Evolutionary conservation across 2,113 vertebrate species (phyloP), one percentile per base, ranked within the genome.

Genomic region (Pseudopipra pipra): DNA sequence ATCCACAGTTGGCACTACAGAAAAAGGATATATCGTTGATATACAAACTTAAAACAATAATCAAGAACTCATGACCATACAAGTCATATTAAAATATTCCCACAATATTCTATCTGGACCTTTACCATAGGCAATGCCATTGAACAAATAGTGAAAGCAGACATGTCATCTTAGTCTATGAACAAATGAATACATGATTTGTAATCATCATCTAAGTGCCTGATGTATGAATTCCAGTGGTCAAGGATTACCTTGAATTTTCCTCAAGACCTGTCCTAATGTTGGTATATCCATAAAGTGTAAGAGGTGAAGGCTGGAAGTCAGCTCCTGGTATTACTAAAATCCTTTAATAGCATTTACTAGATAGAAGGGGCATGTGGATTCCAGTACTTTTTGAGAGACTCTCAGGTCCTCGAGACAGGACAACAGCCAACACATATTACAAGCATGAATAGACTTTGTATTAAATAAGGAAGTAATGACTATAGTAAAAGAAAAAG

Each of bases 1-100:
- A 94, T 99, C 98, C 84, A 99, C 98, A 44, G 98, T 98, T 86
- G 98, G 98, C 95, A 98, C 98, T 98, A 95, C 25, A 93, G 92
- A 73, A 86, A 70, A 72, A 94, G 39, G 12, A 87, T 21, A 72
- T 28, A 89, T n/a, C 62, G 16, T 75, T 63, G n/a, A 70, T 70
- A 70, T 52, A 70, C 35, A 58, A 66, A 55, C 43, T 47, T 74
- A 74, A 46, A 41, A 24, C 22, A 22, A 54, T 46, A 68, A n/a
- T 35, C 55, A 77, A 77, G 17, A 86, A 39, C 35, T 76, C 31
- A 47, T 21, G 13, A 75, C 37, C 14, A n/a, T 39, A 33, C 18
- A 49, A 35, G 15, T 41, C 35, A 49, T 35, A 58, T 51, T 51
- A 59, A 67, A 51, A 46, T 44, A 30, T 37, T 37, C 37, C 10